A percentile compares a stretch with the other conserved stretches of the same genome.
Conservation (phyloP, 2,113 vertebrate genomes). For the Alethe castanea region DNA sequence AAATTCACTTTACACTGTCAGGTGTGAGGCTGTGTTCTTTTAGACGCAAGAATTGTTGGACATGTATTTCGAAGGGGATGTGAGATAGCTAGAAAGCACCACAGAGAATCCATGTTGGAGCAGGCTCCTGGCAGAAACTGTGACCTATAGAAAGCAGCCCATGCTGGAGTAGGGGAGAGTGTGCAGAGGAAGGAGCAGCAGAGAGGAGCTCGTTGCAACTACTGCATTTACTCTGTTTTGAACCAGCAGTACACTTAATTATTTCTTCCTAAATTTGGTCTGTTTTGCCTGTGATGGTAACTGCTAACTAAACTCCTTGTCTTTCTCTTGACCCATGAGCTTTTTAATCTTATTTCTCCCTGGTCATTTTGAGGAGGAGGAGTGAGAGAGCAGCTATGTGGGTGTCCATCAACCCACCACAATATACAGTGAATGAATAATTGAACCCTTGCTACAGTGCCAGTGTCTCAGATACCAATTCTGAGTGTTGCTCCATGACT, state of each 20-base stretch:
- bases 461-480: not conserved
- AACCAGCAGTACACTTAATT: not conserved
- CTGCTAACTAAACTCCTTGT: not conserved
- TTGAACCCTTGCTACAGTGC: not conserved
- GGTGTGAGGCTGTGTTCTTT: not conserved
- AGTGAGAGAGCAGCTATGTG: not conserved
- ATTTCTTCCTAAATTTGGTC: not conserved
- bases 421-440: not conserved
- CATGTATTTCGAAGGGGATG: not conserved
- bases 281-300: not conserved
- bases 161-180: not conserved
- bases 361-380: not conserved
- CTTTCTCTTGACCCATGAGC: not conserved
- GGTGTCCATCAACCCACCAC: not conserved
- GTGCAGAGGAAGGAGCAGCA: not conserved
- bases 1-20: not conserved
- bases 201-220: not conserved
- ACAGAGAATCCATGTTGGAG: not conserved
- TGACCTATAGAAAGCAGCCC: not conserved
- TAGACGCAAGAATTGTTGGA: not conserved
- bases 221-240: not conserved
- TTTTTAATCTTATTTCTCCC: not conserved
- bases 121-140: not conserved
- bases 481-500: not conserved
- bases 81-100: not conserved